phyloP scores from a whole-genome alignment of 2,888 invertebrate genomes.

The Dryococelus australis region DNA sequence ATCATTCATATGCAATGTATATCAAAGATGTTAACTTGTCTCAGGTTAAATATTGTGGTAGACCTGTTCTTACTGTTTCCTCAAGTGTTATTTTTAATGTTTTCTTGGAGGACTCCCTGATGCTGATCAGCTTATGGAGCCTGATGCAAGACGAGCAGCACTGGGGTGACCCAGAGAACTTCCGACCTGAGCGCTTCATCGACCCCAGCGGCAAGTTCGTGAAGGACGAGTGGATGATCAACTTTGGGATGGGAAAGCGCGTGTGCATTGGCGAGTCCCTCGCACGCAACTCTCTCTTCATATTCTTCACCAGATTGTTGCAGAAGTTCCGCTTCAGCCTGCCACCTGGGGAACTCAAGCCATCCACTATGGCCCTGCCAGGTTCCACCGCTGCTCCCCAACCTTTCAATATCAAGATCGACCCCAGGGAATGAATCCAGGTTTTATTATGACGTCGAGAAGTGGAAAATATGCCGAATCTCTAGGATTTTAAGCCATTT shows the following conservation, averaged over 20 bases:
- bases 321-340: constrained; percentile 45
- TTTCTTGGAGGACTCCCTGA: constrained; percentile 40
- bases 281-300: constrained; percentile 44
- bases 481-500: too few relatives aligned
- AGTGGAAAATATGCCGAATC: too few relatives aligned
- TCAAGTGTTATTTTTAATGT: too few relatives aligned
- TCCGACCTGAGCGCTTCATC: constrained; percentile 27
- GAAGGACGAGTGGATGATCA: constrained; percentile 42
- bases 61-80: too few relatives aligned
- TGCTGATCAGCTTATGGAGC: constrained; percentile 43
- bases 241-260: constrained; percentile 47
- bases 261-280: constrained; percentile 46
- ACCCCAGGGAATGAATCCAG: not conserved
- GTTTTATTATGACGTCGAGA: too few relatives aligned
- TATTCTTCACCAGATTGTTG: constrained; percentile 45
- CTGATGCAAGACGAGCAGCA: constrained; percentile 42
- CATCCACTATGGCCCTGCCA: constrained; percentile 36
- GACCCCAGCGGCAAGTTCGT: constrained; percentile 43
- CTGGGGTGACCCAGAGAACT: constrained; percentile 48
- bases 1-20: too few relatives aligned
- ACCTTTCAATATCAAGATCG: constrained; percentile 41
- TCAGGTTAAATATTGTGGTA: too few relatives aligned
- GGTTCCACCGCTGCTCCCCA: constrained; percentile 45
- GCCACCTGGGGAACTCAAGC: constrained; percentile 40
- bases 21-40: too few relatives aligned